A percentile compares a stretch with the other conserved stretches of the same genome.
phyloP scores from a whole-genome alignment of 2,797 vertebrate genomes.

The Rhinophrynus dorsalis region DNA sequence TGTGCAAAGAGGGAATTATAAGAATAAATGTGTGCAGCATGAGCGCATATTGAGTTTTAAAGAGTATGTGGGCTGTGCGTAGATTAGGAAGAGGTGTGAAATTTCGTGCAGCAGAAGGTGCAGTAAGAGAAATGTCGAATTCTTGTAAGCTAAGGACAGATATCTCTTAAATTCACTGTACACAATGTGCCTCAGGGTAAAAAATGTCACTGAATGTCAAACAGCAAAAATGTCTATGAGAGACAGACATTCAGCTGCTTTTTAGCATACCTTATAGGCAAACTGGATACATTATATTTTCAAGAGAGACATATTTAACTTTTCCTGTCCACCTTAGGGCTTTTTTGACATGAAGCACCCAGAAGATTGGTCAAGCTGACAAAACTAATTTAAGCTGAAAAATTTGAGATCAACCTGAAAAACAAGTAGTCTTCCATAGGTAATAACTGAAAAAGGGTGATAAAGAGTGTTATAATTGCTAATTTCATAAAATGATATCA shows the following conservation, averaged over 20 bases:
- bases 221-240: constrained; percentile 31
- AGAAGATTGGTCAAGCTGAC: constrained; percentile 15
- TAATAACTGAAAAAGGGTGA: neutral
- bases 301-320: constrained; percentile 28
- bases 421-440: neutral
- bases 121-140: constrained; percentile 8
- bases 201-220: constrained; percentile 46
- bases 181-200: constrained; percentile 33
- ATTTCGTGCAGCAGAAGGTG: constrained; percentile 36
- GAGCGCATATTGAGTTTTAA: constrained; percentile 40
- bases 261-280: constrained; percentile 37
- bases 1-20: constrained; percentile 38
- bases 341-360: constrained; percentile 11
- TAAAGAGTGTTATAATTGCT: too few species aligned
- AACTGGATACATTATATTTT: constrained; percentile 20
- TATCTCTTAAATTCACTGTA: constrained; percentile 45
- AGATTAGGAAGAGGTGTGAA: constrained; percentile 43
- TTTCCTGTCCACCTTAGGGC: constrained; percentile 4
- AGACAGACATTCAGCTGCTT: neutral
- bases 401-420: neutral
- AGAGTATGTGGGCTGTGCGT: constrained; percentile 41
- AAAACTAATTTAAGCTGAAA: neutral
- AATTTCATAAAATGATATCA: too few species aligned
- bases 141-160: constrained; percentile 28
- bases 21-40: constrained; percentile 31